Conservation (phyloP, 2,113 vertebrate genomes). For the Poeciliopsis retropinna region DNA sequence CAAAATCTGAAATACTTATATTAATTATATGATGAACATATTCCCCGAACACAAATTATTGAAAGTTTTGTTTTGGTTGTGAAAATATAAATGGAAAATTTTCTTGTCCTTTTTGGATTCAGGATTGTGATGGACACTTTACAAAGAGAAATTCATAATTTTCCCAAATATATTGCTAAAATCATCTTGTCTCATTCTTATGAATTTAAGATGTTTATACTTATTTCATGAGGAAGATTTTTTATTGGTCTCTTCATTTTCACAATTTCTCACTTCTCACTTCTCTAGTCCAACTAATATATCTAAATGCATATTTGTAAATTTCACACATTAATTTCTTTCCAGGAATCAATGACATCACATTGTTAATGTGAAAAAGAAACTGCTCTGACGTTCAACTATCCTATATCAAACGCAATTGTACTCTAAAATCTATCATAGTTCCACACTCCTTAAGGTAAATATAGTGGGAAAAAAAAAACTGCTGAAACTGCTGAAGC, state of each 20-base stretch:
- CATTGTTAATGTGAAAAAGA: neutral
- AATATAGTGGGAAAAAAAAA: neutral
- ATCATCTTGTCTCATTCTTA: neutral
- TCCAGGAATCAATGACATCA: neutral
- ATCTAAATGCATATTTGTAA: neutral
- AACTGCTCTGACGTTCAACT: neutral
- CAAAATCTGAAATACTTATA: too few species aligned
- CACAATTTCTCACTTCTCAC: neutral
- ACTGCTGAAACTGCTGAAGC: neutral
- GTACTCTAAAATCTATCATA: neutral
- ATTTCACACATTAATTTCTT: neutral
- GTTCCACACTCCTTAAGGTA: neutral
- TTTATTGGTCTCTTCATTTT: neutral
- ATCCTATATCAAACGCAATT: neutral
- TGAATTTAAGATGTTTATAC: neutral
- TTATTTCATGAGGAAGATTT: neutral
- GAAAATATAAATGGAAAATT: too few species aligned
- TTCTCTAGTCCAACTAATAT: neutral
- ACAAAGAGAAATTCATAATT: too few species aligned
- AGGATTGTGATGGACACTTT: too few species aligned
- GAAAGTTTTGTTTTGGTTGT: neutral
- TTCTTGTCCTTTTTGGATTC: too few species aligned
- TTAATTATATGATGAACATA: neutral
- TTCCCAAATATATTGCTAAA: neutral
- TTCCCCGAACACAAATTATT: neutral